These are phyloP conservation scores for Pseudochirops cupreus DNA, from an alignment of 2,797 vertebrate genomes.

Conservation along the genomic window DNA sequence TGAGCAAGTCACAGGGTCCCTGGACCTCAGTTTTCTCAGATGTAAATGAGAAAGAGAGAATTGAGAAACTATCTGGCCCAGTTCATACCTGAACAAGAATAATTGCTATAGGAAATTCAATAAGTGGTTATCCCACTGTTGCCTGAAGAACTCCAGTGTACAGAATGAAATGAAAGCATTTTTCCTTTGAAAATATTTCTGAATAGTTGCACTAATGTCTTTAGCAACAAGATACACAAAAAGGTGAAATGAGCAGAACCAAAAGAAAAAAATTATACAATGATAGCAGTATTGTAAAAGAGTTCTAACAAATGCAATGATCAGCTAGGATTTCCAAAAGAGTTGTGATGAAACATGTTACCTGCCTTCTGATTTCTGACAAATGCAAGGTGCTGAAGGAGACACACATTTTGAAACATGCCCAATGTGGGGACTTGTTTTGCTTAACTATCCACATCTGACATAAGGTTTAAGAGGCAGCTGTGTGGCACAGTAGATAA, in stretches of 20 bases:
- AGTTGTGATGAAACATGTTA: not conserved
- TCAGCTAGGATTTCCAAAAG: not conserved
- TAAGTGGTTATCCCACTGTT: not conserved
- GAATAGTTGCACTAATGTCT: not conserved
- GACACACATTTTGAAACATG: not conserved
- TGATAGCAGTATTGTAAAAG: not conserved
- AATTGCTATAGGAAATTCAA: not conserved
- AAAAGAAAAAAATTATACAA: not conserved
- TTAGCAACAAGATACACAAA: not conserved
- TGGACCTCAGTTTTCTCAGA: not conserved
- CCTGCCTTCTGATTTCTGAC: not conserved
- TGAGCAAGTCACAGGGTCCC: not conserved
- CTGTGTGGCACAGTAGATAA: not conserved
- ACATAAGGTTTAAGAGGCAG: not conserved
- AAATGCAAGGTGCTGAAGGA: not conserved
- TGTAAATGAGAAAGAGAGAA: not conserved
- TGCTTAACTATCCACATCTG: not conserved
- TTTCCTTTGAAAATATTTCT: not conserved
- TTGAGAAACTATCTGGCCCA: not conserved
- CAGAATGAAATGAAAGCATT: not conserved
- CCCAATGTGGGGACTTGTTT: not conserved
- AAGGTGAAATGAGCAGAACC: not conserved
- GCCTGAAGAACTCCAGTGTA: not conserved
- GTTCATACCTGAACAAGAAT: not conserved
- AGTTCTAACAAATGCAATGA: not conserved